Evolutionary conservation across 2,888 invertebrate genomes (phyloP).

Genomic region (Prenolepis imparis): DNA sequence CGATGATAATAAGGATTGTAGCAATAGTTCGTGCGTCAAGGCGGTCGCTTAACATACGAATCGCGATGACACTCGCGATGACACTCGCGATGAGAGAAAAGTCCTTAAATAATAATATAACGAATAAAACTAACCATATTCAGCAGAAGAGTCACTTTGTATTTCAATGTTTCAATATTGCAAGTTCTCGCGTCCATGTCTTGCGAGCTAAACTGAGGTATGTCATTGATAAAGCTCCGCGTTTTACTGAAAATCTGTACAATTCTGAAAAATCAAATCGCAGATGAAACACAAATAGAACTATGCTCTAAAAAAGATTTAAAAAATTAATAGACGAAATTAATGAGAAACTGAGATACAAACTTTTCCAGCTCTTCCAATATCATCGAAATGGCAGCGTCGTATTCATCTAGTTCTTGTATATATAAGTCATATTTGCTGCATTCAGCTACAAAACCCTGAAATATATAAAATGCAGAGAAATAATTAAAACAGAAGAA

Average conservation of each 20-base stretch:
- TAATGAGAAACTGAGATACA: neutral
- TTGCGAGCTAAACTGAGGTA: neutral
- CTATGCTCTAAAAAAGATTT: neutral
- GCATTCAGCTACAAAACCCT: constrained; percentile 22
- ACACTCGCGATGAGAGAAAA: neutral
- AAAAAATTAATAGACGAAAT: neutral
- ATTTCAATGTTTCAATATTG: constrained; percentile 22
- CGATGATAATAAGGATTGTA: neutral
- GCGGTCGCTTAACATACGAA: neutral
- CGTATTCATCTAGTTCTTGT: constrained; percentile 21
- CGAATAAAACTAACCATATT: constrained; percentile 38
- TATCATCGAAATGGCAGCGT: neutral
- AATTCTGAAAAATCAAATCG: constrained; percentile 44
- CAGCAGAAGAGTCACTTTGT: constrained; percentile 21
- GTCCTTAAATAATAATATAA: neutral
- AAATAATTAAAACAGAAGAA: neutral
- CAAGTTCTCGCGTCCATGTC: neutral
- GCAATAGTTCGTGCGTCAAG: neutral
- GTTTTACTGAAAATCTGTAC: neutral
- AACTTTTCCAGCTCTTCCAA: constrained; percentile 40
- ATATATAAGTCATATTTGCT: neutral
- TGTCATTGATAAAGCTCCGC: neutral
- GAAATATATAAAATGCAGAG: neutral
- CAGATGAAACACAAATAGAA: constrained; percentile 1
- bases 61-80: neutral